Evolutionary conservation across 23 tunicate genomes (phyloP).

Genomic region (Clavelina lepadiformis): DNA sequence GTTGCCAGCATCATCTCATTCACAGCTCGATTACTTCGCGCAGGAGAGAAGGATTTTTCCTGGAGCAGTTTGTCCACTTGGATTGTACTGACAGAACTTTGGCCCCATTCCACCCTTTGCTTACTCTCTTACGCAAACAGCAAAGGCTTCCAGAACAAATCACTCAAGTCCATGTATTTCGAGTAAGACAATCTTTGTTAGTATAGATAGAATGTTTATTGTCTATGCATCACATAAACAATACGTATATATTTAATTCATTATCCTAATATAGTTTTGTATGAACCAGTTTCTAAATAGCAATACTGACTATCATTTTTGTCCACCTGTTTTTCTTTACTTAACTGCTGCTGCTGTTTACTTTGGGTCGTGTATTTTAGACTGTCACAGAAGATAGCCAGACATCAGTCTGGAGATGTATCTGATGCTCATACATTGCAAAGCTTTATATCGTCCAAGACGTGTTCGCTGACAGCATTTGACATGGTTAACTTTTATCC

Average conservation of each 20-base stretch:
- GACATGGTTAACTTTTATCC: constrained; percentile 57
- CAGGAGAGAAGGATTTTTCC: constrained; percentile 54
- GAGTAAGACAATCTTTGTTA: constrained; percentile 18
- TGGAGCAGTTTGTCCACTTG: constrained; percentile 71
- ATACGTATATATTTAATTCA: too few relatives aligned
- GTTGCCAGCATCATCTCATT: constrained; percentile 55
- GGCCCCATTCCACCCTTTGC: constrained; percentile 80
- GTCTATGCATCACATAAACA: too few relatives aligned
- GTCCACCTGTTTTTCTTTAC: too few relatives aligned
- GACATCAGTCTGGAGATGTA: constrained; percentile 37
- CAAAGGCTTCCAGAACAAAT: not conserved
- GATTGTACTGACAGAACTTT: constrained; percentile 80
- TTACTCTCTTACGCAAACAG: constrained; percentile 13
- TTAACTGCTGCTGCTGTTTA: too few relatives aligned
- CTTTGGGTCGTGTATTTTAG: too few relatives aligned
- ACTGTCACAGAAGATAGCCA: not conserved
- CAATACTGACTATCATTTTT: too few relatives aligned
- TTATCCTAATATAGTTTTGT: too few relatives aligned
- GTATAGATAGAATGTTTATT: too few relatives aligned
- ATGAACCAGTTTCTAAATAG: too few relatives aligned
- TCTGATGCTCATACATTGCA: constrained; percentile 40
- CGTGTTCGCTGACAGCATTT: constrained; percentile 18
- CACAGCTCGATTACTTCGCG: constrained; percentile 82
- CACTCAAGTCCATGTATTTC: constrained; percentile 36
- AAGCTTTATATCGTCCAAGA: constrained; percentile 43